These are phyloP conservation scores for Solenodon paradoxus DNA, from an alignment of 2,113 vertebrate genomes.

Conservation along the genomic window DNA sequence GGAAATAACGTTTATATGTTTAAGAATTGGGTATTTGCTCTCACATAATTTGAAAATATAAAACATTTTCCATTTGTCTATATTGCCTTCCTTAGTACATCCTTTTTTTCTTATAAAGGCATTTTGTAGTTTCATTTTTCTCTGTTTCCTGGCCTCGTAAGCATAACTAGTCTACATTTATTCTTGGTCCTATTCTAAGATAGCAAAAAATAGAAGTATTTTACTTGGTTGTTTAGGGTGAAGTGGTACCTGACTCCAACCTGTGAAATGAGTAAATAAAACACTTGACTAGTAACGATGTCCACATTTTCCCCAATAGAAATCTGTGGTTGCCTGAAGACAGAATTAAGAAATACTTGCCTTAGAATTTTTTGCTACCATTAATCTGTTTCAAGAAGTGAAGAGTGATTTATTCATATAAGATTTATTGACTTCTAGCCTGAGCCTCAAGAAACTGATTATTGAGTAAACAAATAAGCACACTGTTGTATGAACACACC, in stretches of 20 bases:
- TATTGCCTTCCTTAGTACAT: neutral
- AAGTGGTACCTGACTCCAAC: neutral
- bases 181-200: constrained; percentile 1
- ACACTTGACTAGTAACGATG: neutral
- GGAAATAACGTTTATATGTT: constrained; percentile 26
- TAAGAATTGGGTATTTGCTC: constrained; percentile 27
- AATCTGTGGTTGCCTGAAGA: neutral
- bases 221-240: constrained; percentile 23
- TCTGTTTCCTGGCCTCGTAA: neutral
- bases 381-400: neutral
- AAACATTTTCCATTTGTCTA: too few species aligned
- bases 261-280: constrained; percentile 23
- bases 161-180: neutral
- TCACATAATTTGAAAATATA: constrained; percentile 23
- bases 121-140: constrained; percentile 31
- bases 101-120: constrained; percentile 45
- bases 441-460: neutral
- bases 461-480: neutral
- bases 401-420: neutral
- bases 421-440: constrained; percentile 11
- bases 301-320: neutral
- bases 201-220: constrained; percentile 27
- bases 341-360: neutral
- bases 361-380: constrained; percentile 11
- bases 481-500: neutral